These are phyloP conservation scores for Hydrocynus forskahlii DNA, from an alignment of 2,797 vertebrate genomes.

Conservation along the genomic window DNA sequence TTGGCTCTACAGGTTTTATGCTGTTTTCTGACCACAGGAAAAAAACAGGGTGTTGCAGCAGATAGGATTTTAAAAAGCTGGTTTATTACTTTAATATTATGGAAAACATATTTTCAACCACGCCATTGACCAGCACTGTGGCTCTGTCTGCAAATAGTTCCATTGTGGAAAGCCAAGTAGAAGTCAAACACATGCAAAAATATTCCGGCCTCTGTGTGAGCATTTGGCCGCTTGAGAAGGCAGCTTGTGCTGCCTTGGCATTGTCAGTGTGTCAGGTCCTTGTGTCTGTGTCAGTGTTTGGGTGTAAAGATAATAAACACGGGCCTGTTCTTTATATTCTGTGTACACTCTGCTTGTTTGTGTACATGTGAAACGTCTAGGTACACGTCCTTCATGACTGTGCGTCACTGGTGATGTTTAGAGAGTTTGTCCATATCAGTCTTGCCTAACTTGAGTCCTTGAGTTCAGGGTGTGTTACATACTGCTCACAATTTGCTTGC, in stretches of 20 bases:
- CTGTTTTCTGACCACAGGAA: too few species aligned
- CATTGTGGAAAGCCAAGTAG: too few species aligned
- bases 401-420: not conserved
- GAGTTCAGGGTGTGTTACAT: not conserved
- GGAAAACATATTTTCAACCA: too few species aligned
- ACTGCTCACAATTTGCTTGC: too few species aligned
- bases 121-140: too few species aligned
- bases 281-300: constrained; percentile 62
- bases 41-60: too few species aligned
- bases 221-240: not conserved
- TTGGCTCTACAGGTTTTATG: too few species aligned
- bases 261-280: not conserved
- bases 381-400: not conserved
- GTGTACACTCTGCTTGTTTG: not conserved
- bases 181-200: not conserved
- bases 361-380: not conserved
- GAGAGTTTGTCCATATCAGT: not conserved
- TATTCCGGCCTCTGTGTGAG: not conserved
- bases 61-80: too few species aligned
- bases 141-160: too few species aligned
- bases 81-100: too few species aligned
- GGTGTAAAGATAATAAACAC: not conserved
- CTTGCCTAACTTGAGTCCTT: not conserved
- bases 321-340: not conserved
- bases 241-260: constrained; percentile 5